phyloP scores from a whole-genome alignment of 2,888 invertebrate species.

The Aphodius granarius region DNA sequence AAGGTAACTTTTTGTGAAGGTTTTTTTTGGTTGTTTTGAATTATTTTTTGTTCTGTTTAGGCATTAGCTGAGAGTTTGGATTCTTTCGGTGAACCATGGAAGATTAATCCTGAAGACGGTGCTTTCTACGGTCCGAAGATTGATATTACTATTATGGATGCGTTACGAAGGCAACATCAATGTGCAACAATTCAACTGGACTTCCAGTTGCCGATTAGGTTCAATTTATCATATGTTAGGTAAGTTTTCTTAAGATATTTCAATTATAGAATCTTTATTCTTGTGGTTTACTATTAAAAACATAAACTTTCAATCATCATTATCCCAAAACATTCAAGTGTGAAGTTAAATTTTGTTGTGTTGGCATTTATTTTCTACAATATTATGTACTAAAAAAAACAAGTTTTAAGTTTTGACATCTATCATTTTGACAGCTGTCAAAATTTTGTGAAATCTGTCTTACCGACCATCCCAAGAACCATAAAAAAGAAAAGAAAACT shows the following conservation, averaged over 20 bases:
- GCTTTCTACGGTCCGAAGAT: slow-evolving; percentile 99
- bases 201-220: slow-evolving; percentile 94
- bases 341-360: too few species aligned
- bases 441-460: too few species aligned
- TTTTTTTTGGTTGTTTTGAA: background rate
- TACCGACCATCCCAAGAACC: too few species aligned
- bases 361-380: too few species aligned
- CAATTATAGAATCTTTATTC: slow-evolving; percentile 16
- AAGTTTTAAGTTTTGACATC: too few species aligned
- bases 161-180: slow-evolving; percentile 85
- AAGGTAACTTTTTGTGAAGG: slow-evolving; percentile 56
- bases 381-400: too few species aligned
- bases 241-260: too few species aligned
- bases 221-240: slow-evolving; percentile 79
- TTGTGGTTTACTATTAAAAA: too few species aligned
- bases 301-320: too few species aligned
- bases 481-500: too few species aligned
- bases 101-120: slow-evolving; percentile 91
- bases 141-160: slow-evolving; percentile 95
- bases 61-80: slow-evolving; percentile 84
- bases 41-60: slow-evolving; percentile 50
- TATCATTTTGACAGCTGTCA: too few species aligned
- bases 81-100: slow-evolving; percentile 86
- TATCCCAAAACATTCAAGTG: too few species aligned
- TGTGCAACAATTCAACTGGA: slow-evolving; percentile 98